A percentile compares a stretch with the other conserved stretches of the same genome.
These are phyloP conservation scores for Athalia cordata DNA, from an alignment of 2,888 invertebrate species.

Conservation along the genomic window DNA sequence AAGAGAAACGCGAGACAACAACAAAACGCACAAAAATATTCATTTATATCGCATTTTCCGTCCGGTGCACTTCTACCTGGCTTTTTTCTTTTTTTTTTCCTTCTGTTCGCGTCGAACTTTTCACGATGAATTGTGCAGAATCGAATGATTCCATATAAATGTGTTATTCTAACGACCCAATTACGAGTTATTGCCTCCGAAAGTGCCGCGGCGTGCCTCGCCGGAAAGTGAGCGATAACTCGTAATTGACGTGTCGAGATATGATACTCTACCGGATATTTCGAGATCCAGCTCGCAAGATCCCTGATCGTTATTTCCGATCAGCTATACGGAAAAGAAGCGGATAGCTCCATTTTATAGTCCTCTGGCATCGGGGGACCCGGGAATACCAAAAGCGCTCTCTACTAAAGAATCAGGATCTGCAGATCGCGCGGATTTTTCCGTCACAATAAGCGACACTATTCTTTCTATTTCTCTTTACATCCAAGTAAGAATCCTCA, in stretches of 20 bases:
- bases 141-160: constrained; percentile 15
- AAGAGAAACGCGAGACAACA: no score
- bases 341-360: no score
- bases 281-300: not conserved
- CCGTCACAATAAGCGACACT: no score
- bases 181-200: constrained; percentile 31
- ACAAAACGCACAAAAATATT: no score
- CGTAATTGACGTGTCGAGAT: constrained; percentile 28
- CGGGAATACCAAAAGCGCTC: no score
- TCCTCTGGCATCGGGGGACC: no score
- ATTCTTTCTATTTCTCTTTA: no score
- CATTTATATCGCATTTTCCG: no score
- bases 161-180: constrained; percentile 37
- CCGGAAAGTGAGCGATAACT: constrained; percentile 24
- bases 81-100: not conserved
- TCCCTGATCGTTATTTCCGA: not conserved
- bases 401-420: no score
- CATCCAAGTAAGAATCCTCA: no score
- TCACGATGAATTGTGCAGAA: constrained; percentile 1
- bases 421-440: no score
- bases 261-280: constrained; percentile 20
- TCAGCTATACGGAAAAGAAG: not conserved
- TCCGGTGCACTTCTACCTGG: no score
- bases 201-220: constrained; percentile 18
- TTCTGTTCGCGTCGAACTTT: constrained; percentile 12